Evolutionary conservation across 1,140 invertebrate species (phyloP).

Genomic region (Gonioctena quinquepunctata): DNA sequence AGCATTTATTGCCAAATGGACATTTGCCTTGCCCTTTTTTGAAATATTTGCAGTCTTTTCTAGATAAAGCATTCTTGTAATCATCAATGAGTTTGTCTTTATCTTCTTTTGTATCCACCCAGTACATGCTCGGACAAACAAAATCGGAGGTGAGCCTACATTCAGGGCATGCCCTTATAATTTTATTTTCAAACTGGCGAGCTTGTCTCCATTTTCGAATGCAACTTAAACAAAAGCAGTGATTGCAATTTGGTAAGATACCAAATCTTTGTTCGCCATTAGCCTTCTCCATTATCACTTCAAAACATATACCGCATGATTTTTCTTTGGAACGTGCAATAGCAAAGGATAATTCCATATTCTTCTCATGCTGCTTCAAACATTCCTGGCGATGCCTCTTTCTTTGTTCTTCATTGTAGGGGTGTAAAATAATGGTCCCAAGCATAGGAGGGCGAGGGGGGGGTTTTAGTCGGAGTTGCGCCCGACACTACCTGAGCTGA

Average conservation of each 20-base stretch:
- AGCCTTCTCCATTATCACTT: conserved; percentile 79
- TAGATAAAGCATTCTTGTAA: conserved; percentile 79
- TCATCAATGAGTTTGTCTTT: conserved; percentile 82
- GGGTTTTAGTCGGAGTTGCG: too few relatives aligned
- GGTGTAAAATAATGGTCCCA: too few relatives aligned
- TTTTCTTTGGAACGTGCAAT: conserved; percentile 81
- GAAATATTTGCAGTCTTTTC: conserved; percentile 89
- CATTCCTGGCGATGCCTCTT: too few relatives aligned
- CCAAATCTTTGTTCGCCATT: conserved; percentile 79
- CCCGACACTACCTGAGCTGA: too few relatives aligned
- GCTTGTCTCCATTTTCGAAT: conserved; percentile 88
- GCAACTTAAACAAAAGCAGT: conserved; percentile 86
- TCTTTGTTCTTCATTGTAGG: too few relatives aligned
- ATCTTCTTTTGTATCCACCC: conserved; percentile 85
- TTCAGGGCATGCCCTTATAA: conserved; percentile 84
- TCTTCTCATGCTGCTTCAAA: conserved; percentile 75
- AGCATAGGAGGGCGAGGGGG: too few relatives aligned
- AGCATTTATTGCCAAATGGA: conserved; percentile 92
- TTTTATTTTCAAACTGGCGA: conserved; percentile 84
- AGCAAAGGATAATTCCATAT: conserved; percentile 89
- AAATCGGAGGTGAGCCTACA: conserved; percentile 86
- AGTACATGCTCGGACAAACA: conserved; percentile 85
- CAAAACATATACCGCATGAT: conserved; percentile 88
- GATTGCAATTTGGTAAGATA: conserved; percentile 86
- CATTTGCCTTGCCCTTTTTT: conserved; percentile 79